Evolutionary conservation across 2,113 vertebrate species (phyloP).

Genomic region (Oceanodroma tethys): DNA sequence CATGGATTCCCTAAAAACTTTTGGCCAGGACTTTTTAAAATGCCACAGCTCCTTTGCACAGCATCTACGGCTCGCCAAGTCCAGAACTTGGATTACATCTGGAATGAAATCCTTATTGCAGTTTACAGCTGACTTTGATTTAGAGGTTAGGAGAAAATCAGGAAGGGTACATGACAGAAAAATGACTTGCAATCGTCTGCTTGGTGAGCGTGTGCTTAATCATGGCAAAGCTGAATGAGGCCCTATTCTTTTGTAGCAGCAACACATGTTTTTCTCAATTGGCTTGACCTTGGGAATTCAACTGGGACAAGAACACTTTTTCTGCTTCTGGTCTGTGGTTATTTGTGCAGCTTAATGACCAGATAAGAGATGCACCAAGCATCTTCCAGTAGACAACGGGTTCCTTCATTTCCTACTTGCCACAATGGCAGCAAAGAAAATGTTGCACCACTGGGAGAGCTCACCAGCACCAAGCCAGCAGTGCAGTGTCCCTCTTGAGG

Average conservation of each 20-base stretch:
- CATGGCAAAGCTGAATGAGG: background rate
- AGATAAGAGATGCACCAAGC: background rate
- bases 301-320: background rate
- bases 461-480: background rate
- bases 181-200: accelerated
- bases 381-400: background rate
- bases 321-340: background rate
- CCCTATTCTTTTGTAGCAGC: background rate
- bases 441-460: background rate
- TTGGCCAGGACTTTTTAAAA: background rate
- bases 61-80: background rate
- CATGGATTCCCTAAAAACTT: background rate
- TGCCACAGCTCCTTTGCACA: background rate
- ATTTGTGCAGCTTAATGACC: background rate
- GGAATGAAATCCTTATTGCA: background rate
- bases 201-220: background rate
- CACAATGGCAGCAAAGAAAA: background rate
- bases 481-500: background rate
- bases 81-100: background rate
- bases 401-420: background rate
- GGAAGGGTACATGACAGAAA: background rate
- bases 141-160: background rate
- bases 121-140: background rate
- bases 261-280: background rate
- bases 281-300: background rate